These are phyloP conservation scores for Pelvicachromis taeniatus DNA, from an alignment of 2,113 vertebrate genomes.

Conservation along the genomic window DNA sequence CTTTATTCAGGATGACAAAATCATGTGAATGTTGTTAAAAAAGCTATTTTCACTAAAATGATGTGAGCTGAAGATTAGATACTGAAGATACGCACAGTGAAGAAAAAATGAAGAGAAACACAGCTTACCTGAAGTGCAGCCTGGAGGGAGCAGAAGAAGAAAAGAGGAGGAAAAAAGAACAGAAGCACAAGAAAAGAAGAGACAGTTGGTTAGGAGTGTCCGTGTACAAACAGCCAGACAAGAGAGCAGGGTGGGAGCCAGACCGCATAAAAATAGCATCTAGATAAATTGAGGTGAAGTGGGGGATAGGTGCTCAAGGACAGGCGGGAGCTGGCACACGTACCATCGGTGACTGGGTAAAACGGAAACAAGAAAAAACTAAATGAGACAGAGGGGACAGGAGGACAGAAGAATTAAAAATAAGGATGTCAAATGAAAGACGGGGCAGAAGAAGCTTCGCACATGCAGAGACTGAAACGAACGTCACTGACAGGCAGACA, in stretches of 20 bases:
- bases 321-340: conserved; percentile 17
- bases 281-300: conserved; percentile 5
- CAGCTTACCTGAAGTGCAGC: conserved; percentile 89
- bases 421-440: background rate
- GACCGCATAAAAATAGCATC: conserved; percentile 34
- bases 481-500: background rate
- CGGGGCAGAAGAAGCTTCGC: background rate
- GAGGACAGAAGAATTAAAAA: background rate
- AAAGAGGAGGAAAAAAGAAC: background rate
- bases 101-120: conserved; percentile 14
- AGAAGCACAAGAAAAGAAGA: conserved; percentile 47
- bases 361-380: background rate
- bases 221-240: background rate
- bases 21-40: background rate
- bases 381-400: background rate
- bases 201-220: conserved; percentile 44
- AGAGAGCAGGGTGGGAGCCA: conserved; percentile 1
- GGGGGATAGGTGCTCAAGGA: conserved; percentile 13
- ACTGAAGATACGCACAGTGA: background rate
- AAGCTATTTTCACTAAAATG: background rate
- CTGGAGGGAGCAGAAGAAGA: conserved; percentile 61
- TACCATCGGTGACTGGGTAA: background rate
- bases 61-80: background rate
- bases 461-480: background rate
- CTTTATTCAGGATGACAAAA: background rate